Evolutionary conservation across 2,888 invertebrate species (phyloP).

Genomic region (Osedax fenrisi): DNA sequence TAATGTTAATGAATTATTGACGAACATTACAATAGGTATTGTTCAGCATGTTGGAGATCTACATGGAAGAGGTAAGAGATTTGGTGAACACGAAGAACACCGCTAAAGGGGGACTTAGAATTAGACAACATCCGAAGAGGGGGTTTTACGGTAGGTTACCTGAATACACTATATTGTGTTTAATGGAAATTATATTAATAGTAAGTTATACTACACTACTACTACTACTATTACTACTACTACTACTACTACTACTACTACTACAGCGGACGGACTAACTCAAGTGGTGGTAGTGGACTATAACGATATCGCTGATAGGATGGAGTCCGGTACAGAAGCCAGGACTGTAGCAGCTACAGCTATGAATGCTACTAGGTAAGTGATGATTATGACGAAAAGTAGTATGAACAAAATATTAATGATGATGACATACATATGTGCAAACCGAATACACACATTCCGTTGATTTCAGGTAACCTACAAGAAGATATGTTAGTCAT

Average conservation of each 20-base stretch:
- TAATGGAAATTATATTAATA: not conserved
- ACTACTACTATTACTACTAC: no score
- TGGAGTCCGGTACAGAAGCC: conserved; percentile 55
- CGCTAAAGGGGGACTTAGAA: conserved; percentile 52
- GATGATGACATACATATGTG: no score
- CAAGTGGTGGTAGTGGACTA: conserved; percentile 50
- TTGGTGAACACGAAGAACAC: conserved; percentile 48
- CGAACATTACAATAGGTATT: conserved; percentile 13
- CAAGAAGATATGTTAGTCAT: no score
- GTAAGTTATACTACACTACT: no score
- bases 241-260: no score
- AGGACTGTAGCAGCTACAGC: conserved; percentile 56
- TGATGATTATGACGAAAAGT: not conserved
- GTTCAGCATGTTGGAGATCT: conserved; percentile 57
- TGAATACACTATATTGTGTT: no score
- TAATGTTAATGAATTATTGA: not conserved
- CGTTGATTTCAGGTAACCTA: no score
- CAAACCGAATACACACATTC: no score
- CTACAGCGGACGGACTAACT: conserved; percentile 53
- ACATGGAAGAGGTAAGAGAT: conserved; percentile 56
- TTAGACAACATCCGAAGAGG: conserved; percentile 55
- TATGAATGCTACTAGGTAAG: conserved; percentile 55
- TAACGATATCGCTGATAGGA: conserved; percentile 53
- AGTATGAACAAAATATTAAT: no score
- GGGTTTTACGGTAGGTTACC: conserved; percentile 56